A percentile compares a stretch with the other conserved stretches of the same genome.
Evolutionary conservation across 1,140 invertebrate genomes (phyloP).

Genomic region (Philopotamus ludificatus): DNA sequence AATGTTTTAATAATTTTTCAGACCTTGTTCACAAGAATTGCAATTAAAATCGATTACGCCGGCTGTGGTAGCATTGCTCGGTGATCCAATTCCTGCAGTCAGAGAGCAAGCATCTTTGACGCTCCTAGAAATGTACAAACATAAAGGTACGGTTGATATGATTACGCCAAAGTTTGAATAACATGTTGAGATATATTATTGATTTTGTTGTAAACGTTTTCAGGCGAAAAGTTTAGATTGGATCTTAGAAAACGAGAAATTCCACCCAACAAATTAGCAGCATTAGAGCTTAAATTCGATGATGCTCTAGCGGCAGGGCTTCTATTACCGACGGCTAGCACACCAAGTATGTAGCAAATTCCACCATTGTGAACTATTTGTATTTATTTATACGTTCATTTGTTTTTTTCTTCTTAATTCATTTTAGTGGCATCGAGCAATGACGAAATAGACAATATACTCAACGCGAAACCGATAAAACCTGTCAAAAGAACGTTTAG

Average conservation of each 20-base stretch:
- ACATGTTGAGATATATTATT: too few relatives aligned
- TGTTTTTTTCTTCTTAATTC: background rate
- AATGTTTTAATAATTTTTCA: constrained; percentile 48
- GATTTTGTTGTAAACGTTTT: too few relatives aligned
- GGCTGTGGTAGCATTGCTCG: constrained; percentile 78
- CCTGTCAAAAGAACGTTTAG: constrained; percentile 46
- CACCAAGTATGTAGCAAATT: constrained; percentile 24
- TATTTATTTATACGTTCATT: constrained; percentile 30
- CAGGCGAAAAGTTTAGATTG: constrained; percentile 73
- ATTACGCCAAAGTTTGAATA: background rate
- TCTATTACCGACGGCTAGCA: constrained; percentile 70
- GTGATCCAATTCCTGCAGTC: constrained; percentile 85
- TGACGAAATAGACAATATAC: constrained; percentile 49
- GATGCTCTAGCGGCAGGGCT: constrained; percentile 78
- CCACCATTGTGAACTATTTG: too few relatives aligned
- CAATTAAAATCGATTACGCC: constrained; percentile 80
- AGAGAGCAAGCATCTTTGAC: constrained; percentile 83
- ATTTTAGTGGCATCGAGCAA: constrained; percentile 32
- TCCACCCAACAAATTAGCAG: constrained; percentile 75
- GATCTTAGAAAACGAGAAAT: constrained; percentile 80
- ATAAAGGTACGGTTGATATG: constrained; percentile 66
- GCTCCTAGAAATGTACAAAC: constrained; percentile 87
- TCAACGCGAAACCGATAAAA: constrained; percentile 45
- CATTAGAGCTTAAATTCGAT: constrained; percentile 82
- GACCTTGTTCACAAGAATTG: constrained; percentile 80